Evolutionary conservation across 1,140 invertebrate species (phyloP).

Genomic region (Pseudachorutes palmiensis): DNA sequence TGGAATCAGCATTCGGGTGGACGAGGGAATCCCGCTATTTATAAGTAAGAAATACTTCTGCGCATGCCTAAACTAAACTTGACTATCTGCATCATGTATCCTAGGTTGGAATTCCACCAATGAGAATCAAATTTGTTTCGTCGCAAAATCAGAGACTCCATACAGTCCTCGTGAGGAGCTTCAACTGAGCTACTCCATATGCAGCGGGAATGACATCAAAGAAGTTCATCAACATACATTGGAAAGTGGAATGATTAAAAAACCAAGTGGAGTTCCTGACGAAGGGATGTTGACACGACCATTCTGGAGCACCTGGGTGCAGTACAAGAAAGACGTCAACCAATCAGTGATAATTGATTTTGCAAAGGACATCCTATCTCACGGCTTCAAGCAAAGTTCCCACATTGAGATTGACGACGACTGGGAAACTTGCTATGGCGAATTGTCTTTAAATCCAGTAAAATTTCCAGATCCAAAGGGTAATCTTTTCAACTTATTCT

Average conservation of each 20-base stretch:
- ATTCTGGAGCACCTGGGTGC: slow-evolving; percentile 87
- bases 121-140: slow-evolving; percentile 18
- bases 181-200: slow-evolving; percentile 37
- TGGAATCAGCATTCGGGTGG: slow-evolving; percentile 56
- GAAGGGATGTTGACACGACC: slow-evolving; percentile 63
- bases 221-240: slow-evolving; percentile 56
- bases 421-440: slow-evolving; percentile 49
- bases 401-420: slow-evolving; percentile 50
- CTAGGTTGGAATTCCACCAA: not conserved
- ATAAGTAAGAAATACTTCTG: slow-evolving; percentile 49
- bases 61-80: not conserved
- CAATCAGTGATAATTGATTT: slow-evolving; percentile 42
- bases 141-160: slow-evolving; percentile 25
- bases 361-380: slow-evolving; percentile 42
- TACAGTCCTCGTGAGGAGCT: slow-evolving; percentile 36
- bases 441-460: slow-evolving; percentile 33
- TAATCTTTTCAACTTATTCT: slow-evolving; percentile 12
- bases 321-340: slow-evolving; percentile 61
- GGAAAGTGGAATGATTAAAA: slow-evolving; percentile 48
- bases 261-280: slow-evolving; percentile 59
- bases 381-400: slow-evolving; percentile 43
- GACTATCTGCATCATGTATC: not conserved
- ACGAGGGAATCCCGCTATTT: slow-evolving; percentile 57
- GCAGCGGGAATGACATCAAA: slow-evolving; percentile 48
- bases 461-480: slow-evolving; percentile 45